These are phyloP conservation scores for Habrosyne pyritoides DNA, from an alignment of 2,888 invertebrate genomes.

Conservation along the genomic window DNA sequence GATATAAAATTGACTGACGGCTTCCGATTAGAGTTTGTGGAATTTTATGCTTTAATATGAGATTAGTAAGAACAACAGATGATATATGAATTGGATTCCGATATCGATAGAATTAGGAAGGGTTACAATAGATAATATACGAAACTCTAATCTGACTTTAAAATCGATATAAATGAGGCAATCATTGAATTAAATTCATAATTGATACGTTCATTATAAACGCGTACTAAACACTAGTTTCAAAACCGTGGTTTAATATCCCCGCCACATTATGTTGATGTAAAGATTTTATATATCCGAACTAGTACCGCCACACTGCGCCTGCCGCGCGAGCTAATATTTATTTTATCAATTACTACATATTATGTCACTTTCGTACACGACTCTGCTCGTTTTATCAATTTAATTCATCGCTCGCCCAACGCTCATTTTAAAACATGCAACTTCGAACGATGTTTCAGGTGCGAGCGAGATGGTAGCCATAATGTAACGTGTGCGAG, in stretches of 20 bases:
- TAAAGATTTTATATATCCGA: background rate
- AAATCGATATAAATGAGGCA: too few relatives aligned
- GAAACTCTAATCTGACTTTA: too few relatives aligned
- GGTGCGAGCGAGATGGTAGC: constrained; percentile 34
- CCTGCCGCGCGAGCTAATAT: constrained; percentile 37
- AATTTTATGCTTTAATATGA: too few relatives aligned
- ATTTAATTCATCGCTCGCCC: constrained; percentile 61
- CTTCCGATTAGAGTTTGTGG: too few relatives aligned
- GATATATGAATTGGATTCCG: too few relatives aligned
- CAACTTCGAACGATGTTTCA: constrained; percentile 37
- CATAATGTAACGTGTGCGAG: constrained; percentile 25
- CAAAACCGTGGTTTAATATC: background rate
- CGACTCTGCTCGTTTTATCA: constrained; percentile 51
- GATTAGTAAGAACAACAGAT: too few relatives aligned
- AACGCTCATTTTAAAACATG: constrained; percentile 55
- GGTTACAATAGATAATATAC: too few relatives aligned
- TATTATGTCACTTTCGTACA: constrained; percentile 61
- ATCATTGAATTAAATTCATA: too few relatives aligned
- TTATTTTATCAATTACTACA: constrained; percentile 66
- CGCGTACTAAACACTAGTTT: background rate
- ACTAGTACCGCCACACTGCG: background rate
- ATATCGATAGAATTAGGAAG: too few relatives aligned
- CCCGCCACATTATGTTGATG: background rate
- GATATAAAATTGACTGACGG: too few relatives aligned
- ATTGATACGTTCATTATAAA: too few relatives aligned